phyloP scores from a whole-genome alignment of 2,113 vertebrate genomes.

The Mus spicilegus region DNA sequence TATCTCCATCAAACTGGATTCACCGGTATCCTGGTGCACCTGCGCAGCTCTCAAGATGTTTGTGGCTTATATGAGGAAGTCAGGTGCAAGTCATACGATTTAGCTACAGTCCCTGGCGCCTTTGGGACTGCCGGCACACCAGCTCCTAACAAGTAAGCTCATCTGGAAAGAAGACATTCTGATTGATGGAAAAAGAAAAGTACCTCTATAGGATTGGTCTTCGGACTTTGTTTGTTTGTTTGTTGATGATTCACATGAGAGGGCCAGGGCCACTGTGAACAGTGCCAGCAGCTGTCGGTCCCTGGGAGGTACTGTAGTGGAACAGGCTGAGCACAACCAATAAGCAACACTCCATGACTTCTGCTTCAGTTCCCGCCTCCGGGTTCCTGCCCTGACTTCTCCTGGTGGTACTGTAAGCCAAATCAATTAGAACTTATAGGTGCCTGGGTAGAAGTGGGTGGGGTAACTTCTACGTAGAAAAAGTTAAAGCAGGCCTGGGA shows the following conservation, averaged over 20 bases:
- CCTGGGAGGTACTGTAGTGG: neutral
- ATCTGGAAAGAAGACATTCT: neutral
- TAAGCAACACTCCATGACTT: neutral
- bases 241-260: neutral
- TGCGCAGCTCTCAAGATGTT: no score
- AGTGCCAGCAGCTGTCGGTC: neutral
- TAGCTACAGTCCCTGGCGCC: no score
- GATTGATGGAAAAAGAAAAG: neutral
- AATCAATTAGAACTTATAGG: neutral
- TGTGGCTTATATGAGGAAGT: no score
- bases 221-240: neutral
- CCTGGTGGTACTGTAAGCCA: no score
- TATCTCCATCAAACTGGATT: no score
- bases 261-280: neutral
- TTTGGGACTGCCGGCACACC: no score
- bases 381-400: neutral
- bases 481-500: neutral
- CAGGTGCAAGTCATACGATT: no score
- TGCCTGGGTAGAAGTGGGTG: no score
- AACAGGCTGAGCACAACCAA: neutral
- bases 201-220: neutral
- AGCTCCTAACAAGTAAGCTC: no score
- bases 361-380: neutral
- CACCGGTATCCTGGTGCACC: no score
- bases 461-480: neutral